These are phyloP conservation scores for Acleris sparsana DNA, from an alignment of 2,888 invertebrate species.

Conservation along the genomic window DNA sequence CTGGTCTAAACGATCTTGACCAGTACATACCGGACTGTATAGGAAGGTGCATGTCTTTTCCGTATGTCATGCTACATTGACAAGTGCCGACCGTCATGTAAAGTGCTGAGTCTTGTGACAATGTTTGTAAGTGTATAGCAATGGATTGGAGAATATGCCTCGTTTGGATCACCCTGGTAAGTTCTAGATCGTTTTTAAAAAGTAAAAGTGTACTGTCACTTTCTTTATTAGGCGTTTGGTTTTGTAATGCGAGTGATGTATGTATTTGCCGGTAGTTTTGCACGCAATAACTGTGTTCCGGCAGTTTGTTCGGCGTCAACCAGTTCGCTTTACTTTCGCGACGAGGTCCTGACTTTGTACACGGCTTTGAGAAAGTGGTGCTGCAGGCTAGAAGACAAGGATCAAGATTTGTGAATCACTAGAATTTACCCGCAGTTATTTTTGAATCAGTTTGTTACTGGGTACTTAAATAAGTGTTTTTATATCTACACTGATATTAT, in stretches of 20 bases:
- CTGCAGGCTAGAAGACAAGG: too few relatives aligned
- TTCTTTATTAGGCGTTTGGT: constrained; percentile 19
- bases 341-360: background rate
- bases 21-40: constrained; percentile 27
- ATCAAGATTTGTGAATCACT: too few relatives aligned
- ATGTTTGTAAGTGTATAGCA: background rate
- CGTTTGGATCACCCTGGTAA: constrained; percentile 10
- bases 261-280: constrained; percentile 22
- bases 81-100: background rate
- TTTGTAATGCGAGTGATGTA: background rate
- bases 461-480: too few relatives aligned
- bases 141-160: constrained; percentile 8
- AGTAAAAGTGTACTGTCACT: constrained; percentile 36
- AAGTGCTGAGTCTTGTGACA: background rate
- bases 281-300: constrained; percentile 19
- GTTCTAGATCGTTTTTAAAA: constrained; percentile 16
- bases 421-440: too few relatives aligned
- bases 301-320: background rate
- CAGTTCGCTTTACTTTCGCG: background rate
- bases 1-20: constrained; percentile 25
- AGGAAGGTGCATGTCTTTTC: constrained; percentile 26
- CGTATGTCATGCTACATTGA: background rate
- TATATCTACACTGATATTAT: too few relatives aligned
- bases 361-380: background rate
- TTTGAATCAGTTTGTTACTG: too few relatives aligned